Percentiles rank a stretch among this genome's conserved stretches.
These are phyloP conservation scores for Thera britannica DNA, from an alignment of 2,888 invertebrate genomes.

Conservation along the genomic window DNA sequence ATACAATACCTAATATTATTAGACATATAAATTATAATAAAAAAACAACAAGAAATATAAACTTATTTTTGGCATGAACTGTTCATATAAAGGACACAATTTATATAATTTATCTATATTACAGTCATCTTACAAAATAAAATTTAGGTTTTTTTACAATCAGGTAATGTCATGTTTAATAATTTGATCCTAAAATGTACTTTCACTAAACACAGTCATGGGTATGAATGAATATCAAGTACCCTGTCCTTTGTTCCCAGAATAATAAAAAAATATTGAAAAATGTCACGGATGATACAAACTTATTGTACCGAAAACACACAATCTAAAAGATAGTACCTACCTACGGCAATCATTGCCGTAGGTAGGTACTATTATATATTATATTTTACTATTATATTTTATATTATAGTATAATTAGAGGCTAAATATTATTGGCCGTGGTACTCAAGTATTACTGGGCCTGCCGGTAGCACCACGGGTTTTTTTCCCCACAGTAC, in stretches of 20 bases:
- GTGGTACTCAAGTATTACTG: too few relatives aligned
- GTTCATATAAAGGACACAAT: conserved; percentile 2
- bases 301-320: too few relatives aligned
- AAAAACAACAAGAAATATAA: conserved; percentile 32
- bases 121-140: conserved; percentile 3
- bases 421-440: too few relatives aligned
- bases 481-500: neutral
- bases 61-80: conserved; percentile 35
- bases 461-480: too few relatives aligned
- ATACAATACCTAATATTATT: conserved; percentile 2
- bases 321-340: too few relatives aligned
- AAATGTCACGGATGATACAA: neutral
- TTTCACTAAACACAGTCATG: conserved; percentile 13
- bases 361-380: too few relatives aligned
- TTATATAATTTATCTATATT: neutral
- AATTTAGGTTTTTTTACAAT: neutral
- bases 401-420: too few relatives aligned
- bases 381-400: too few relatives aligned
- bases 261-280: conserved; percentile 16
- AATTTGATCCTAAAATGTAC: conserved; percentile 7
- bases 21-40: conserved; percentile 12
- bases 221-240: conserved; percentile 33
- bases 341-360: too few relatives aligned
- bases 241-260: conserved; percentile 35
- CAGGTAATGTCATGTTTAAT: neutral